Percentiles rank a stretch among this genome's conserved stretches.
phyloP scores from a whole-genome alignment of 2,888 invertebrate genomes.

The Biston betularia region DNA sequence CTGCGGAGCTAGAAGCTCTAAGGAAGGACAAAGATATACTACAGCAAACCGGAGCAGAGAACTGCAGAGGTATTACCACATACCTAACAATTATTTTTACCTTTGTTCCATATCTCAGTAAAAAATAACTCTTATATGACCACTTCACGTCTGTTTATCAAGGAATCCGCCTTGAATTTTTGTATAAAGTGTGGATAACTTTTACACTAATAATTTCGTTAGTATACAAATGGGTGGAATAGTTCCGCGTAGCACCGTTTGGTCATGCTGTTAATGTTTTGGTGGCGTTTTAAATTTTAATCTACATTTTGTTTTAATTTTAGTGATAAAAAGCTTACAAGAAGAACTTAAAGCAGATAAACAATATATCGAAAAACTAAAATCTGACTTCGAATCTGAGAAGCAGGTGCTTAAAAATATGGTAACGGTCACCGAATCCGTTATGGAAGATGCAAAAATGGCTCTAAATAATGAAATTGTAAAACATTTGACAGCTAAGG shows the following conservation, averaged over 20 bases:
- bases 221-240: too few species aligned
- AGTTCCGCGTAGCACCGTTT: too few species aligned
- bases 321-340: constrained; percentile 52
- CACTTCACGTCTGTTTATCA: neutral
- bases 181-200: too few species aligned
- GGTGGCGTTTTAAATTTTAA: too few species aligned
- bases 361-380: constrained; percentile 62
- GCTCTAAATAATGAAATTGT: constrained; percentile 56
- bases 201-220: too few species aligned
- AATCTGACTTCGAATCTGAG: constrained; percentile 69
- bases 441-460: constrained; percentile 70
- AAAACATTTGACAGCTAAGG: constrained; percentile 54
- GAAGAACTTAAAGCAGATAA: constrained; percentile 60
- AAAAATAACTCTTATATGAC: neutral
- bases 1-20: constrained; percentile 58
- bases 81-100: too few species aligned
- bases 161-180: neutral
- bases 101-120: too few species aligned
- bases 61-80: constrained; percentile 59
- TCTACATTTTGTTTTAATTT: constrained; percentile 2
- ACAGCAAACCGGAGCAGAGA: constrained; percentile 55
- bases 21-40: constrained; percentile 63
- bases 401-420: constrained; percentile 67
- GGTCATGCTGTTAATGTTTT: too few species aligned
- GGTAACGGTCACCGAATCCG: constrained; percentile 70